These are phyloP conservation scores for Strigamia maritima DNA, from an alignment of 2,888 invertebrate species.

Conservation along the genomic window DNA sequence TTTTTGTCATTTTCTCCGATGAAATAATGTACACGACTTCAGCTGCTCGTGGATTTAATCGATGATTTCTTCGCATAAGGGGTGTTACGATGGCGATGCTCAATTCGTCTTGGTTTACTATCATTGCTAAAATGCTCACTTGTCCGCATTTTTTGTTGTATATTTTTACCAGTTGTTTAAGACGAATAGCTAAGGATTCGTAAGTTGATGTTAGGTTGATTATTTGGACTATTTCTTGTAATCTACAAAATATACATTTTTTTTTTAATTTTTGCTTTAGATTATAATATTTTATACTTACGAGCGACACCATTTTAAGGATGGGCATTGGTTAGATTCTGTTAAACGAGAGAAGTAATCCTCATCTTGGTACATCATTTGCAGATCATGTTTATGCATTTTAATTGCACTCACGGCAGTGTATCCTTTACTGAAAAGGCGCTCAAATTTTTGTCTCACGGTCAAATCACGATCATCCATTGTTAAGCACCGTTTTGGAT, in stretches of 20 bases:
- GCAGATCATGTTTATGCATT: neutral
- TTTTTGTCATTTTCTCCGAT: neutral
- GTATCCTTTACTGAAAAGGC: conserved; percentile 6
- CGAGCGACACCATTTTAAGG: conserved; percentile 6
- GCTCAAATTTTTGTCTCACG: neutral
- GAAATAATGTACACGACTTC: conserved; percentile 18
- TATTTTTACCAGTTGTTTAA: neutral
- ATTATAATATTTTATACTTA: neutral
- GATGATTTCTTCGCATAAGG: neutral
- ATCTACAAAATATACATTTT: neutral
- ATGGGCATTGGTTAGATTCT: neutral
- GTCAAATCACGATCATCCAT: neutral
- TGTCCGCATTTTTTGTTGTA: conserved; percentile 20
- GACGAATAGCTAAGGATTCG: neutral
- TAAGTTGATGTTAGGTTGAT: neutral
- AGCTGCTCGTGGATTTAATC: neutral
- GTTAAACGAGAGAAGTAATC: neutral
- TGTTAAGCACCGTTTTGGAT: neutral
- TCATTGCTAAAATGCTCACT: neutral
- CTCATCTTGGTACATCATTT: conserved; percentile 10
- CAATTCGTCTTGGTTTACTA: neutral
- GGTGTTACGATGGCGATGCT: neutral
- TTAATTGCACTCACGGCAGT: neutral
- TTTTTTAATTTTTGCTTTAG: neutral
- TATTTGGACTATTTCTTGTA: neutral